phyloP scores from a whole-genome alignment of 2,888 invertebrate species.

The Linnaemya tessellans region DNA sequence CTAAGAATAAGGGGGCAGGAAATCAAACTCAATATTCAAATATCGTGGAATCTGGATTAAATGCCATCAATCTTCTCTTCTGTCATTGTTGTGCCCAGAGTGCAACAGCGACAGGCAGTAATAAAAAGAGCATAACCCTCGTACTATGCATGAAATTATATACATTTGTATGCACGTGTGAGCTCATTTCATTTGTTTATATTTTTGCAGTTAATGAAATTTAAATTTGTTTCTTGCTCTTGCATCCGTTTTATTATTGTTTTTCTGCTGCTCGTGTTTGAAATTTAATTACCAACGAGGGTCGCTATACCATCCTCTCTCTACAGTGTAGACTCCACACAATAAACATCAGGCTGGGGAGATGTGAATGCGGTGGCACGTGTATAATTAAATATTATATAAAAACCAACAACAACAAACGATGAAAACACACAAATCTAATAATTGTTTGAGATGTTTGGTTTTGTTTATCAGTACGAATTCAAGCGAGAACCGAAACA shows the following conservation, averaged over 20 bases:
- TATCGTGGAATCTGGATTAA: too few species aligned
- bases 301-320: constrained; percentile 35
- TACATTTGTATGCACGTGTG: constrained; percentile 26
- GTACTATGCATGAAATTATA: neutral
- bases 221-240: constrained; percentile 22
- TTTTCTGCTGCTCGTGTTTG: constrained; percentile 37
- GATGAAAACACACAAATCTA: neutral
- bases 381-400: constrained; percentile 46
- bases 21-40: too few species aligned
- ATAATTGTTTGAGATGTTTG: constrained; percentile 13
- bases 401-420: constrained; percentile 6
- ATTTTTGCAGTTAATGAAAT: constrained; percentile 50
- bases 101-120: too few species aligned
- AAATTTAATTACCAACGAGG: constrained; percentile 47
- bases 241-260: neutral
- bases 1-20: too few species aligned
- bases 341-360: constrained; percentile 17
- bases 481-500: constrained; percentile 6
- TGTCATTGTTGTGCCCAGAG: too few species aligned
- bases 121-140: neutral
- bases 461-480: constrained; percentile 39
- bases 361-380: constrained; percentile 47
- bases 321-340: too few species aligned
- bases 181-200: constrained; percentile 34
- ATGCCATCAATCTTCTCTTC: too few species aligned